These are phyloP conservation scores for Drosophila anceps DNA, from an alignment of 2,888 invertebrate genomes.

Conservation along the genomic window DNA sequence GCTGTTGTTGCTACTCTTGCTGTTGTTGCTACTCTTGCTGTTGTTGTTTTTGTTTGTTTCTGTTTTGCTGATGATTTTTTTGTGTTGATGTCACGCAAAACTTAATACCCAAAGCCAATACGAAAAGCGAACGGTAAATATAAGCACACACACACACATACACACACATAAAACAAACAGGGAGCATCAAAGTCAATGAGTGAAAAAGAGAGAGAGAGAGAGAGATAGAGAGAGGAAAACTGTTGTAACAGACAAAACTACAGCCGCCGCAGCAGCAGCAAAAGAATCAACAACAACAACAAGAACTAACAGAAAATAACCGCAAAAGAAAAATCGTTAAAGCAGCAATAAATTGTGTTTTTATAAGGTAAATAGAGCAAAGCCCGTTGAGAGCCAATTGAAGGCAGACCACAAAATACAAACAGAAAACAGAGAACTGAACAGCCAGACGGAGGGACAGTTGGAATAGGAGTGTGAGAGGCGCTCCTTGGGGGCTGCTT, in stretches of 20 bases:
- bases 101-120: constrained; percentile 66
- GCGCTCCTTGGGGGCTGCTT: constrained; percentile 20
- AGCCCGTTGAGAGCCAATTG: constrained; percentile 77
- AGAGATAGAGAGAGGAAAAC: too few relatives aligned
- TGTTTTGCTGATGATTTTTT: constrained; percentile 43
- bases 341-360: constrained; percentile 78
- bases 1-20: constrained; percentile 25
- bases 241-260: constrained; percentile 58
- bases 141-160: constrained; percentile 17
- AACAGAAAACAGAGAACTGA: constrained; percentile 40
- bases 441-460: constrained; percentile 24
- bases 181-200: constrained; percentile 56
- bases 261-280: constrained; percentile 20
- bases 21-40: too few relatives aligned
- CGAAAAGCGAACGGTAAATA: constrained; percentile 46
- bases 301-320: constrained; percentile 43
- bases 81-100: constrained; percentile 73
- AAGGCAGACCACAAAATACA: constrained; percentile 66
- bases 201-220: constrained; percentile 34
- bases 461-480: constrained; percentile 7
- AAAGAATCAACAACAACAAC: constrained; percentile 28
- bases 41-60: constrained; percentile 43
- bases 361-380: constrained; percentile 81
- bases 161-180: constrained; percentile 44
- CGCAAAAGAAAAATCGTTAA: constrained; percentile 67